Conservation (phyloP, 1,140 invertebrate species). For the Sitophilus oryzae region DNA sequence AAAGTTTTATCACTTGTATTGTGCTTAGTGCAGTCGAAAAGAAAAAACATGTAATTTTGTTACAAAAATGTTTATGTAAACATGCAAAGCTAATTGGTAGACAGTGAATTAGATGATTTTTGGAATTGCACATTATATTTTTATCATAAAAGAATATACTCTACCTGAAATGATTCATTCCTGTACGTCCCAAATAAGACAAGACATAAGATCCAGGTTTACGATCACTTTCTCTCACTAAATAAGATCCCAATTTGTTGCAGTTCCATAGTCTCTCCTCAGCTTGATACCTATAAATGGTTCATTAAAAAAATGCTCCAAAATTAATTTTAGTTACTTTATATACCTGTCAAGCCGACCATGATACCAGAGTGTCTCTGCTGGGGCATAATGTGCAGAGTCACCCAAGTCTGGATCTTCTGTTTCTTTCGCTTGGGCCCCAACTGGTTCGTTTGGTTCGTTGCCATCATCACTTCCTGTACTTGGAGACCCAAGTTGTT, state of each 20-base stretch:
- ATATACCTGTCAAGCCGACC: constrained; percentile 53
- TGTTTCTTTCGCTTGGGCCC: constrained; percentile 34
- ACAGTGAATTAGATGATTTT: too few relatives aligned
- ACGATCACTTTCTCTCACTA: constrained; percentile 90
- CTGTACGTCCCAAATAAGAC: constrained; percentile 86
- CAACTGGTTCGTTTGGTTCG: constrained; percentile 55
- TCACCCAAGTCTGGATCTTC: constrained; percentile 51
- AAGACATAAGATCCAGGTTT: constrained; percentile 94
- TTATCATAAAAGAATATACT: too few relatives aligned
- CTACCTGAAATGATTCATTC: constrained; percentile 86
- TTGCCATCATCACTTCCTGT: constrained; percentile 79
- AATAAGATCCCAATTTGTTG: constrained; percentile 80
- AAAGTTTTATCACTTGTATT: too few relatives aligned
- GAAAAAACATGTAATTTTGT: too few relatives aligned
- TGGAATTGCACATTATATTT: too few relatives aligned
- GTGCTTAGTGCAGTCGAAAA: too few relatives aligned
- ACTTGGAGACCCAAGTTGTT: constrained; percentile 71
- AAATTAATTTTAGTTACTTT: background rate
- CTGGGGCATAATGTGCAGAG: constrained; percentile 56
- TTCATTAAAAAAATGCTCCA: background rate
- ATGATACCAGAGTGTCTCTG: constrained; percentile 60
- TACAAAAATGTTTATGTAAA: too few relatives aligned
- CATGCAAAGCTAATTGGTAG: too few relatives aligned
- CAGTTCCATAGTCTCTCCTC: constrained; percentile 81
- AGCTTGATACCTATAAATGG: constrained; percentile 66